Base-by-base conservation (phyloP, 2,113 vertebrate genomes). In the Axis porcinus region DNA sequence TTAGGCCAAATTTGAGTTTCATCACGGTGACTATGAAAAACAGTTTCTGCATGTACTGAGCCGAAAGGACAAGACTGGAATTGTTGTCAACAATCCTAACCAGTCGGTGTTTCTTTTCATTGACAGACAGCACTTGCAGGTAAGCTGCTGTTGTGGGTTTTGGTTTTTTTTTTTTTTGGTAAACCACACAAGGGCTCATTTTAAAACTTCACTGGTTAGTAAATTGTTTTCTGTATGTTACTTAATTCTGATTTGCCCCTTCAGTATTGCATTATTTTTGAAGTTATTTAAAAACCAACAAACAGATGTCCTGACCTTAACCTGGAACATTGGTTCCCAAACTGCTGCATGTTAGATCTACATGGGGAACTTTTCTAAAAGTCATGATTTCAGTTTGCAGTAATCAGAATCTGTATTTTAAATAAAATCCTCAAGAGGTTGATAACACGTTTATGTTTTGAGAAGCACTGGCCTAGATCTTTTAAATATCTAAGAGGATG, bases 1-100 rank as follows among this genome's bases (percentile, higher is more conserved):
- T 19, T 96, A 99, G 99, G 99, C 99, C 99, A 99, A 99, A 99
- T 99, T 99, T 99, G 99, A 99, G 98, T 99, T 99, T 99, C 99
- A 99, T 99, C 99, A 99, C 4, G 99, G 99, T 99, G 99, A 99
- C 99, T 99, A 99, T 84, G 99, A 99, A 99, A 99, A 99, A 99
- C 99, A 99, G 99, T 99, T 99, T 99, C 99, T 99, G 99, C 99
- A 99, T 93, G 99, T 99, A 98, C 99, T 99, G 99, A 99, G 99
- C 99, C 99, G 99, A 98, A 99, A 99, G 99, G 99, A 99, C 99
- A 99, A 99, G 99, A 99, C 99, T 99, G 99, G 99, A 99, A 99
- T 99, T 98, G 99, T 99, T 97, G 98, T 99, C 98, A 99, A 99
- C 99, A 99, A 99, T 97, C 99, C 99, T 97, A 99, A 98, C 99